Evolutionary conservation across 2,797 vertebrate genomes (phyloP).

Genomic region (Clamator glandarius): DNA sequence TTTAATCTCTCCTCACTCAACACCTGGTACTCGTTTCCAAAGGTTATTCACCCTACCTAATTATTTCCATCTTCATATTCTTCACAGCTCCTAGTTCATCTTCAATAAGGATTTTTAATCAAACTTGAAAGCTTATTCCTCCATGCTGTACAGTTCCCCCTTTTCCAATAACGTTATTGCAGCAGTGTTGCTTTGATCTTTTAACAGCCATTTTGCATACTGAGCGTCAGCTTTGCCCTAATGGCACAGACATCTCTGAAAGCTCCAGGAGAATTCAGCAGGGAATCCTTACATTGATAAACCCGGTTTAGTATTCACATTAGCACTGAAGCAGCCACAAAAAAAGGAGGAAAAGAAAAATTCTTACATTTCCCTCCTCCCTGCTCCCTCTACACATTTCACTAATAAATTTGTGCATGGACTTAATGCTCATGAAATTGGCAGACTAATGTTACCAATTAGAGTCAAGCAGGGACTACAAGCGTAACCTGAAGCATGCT

Average conservation of each 20-base stretch:
- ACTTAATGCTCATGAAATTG: slow-evolving; percentile 59
- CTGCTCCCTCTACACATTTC: slow-evolving; percentile 27
- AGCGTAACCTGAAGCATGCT: slow-evolving; percentile 7
- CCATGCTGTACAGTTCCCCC: slow-evolving; percentile 19
- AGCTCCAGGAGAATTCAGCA: slow-evolving; percentile 60
- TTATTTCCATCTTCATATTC: slow-evolving; percentile 61
- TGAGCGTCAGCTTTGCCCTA: slow-evolving; percentile 60
- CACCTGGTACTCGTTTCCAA: slow-evolving; percentile 6
- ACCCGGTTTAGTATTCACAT: slow-evolving; percentile 58
- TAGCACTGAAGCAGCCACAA: not conserved
- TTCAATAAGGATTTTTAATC: slow-evolving; percentile 71
- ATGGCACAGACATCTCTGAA: slow-evolving; percentile 62
- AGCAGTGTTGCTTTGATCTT: slow-evolving; percentile 69
- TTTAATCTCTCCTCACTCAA: slow-evolving; percentile 19
- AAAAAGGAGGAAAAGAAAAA: slow-evolving; percentile 40
- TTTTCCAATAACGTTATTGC: slow-evolving; percentile 39
- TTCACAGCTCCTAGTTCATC: slow-evolving; percentile 48
- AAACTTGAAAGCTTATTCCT: slow-evolving; percentile 65
- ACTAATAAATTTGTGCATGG: slow-evolving; percentile 43
- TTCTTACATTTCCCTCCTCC: slow-evolving; percentile 7
- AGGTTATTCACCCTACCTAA: slow-evolving; percentile 49
- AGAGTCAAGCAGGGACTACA: slow-evolving; percentile 57
- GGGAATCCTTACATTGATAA: slow-evolving; percentile 63
- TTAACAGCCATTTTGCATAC: slow-evolving; percentile 72
- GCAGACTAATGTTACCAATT: slow-evolving; percentile 59